These are phyloP conservation scores for Calyptomena viridis DNA, from an alignment of 2,113 vertebrate genomes.

Conservation along the genomic window DNA sequence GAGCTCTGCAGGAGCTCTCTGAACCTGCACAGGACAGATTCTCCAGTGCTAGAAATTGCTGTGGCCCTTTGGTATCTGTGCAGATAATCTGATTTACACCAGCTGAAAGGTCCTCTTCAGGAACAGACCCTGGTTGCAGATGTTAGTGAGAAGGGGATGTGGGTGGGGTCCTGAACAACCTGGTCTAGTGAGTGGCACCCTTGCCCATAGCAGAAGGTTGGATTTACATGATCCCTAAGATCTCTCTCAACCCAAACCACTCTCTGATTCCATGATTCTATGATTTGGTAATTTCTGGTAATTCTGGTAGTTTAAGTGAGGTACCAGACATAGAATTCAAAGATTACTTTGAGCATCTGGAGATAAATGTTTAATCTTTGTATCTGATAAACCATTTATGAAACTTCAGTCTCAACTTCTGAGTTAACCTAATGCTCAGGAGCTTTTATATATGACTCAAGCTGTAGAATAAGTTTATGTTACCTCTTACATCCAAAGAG, in stretches of 20 bases:
- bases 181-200: background rate
- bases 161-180: background rate
- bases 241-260: background rate
- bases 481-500: background rate
- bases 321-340: background rate
- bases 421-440: background rate
- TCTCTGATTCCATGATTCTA: background rate
- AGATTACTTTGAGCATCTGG: background rate
- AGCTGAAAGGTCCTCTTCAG: background rate
- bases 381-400: background rate
- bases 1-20: background rate
- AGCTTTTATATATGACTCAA: background rate
- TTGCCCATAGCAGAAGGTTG: background rate
- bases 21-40: background rate
- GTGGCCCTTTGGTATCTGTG: background rate
- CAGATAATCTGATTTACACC: background rate
- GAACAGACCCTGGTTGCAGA: background rate
- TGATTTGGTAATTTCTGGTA: background rate
- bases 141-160: background rate
- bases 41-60: background rate
- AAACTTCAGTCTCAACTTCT: background rate
- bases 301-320: background rate
- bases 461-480: background rate
- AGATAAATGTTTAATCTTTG: background rate
- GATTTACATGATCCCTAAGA: background rate